These are phyloP conservation scores for Gasteruption jaculator DNA, from an alignment of 2,888 invertebrate genomes.

Conservation along the genomic window DNA sequence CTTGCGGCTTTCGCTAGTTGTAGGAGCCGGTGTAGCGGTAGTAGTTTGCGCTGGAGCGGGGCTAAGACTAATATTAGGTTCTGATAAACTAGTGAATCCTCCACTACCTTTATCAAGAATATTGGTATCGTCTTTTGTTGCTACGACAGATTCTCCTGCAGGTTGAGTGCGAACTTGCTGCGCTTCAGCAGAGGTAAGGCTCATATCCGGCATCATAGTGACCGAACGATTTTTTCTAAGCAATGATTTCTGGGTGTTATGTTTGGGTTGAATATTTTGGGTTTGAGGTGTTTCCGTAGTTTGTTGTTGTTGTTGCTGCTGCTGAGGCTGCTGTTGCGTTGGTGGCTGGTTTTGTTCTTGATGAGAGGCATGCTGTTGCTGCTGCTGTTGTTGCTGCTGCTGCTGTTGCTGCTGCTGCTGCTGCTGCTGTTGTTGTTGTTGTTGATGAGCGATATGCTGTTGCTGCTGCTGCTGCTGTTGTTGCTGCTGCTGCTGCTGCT, in stretches of 20 bases:
- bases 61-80: conserved; percentile 43
- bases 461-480: conserved; percentile 38
- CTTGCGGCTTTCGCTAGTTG: conserved; percentile 38
- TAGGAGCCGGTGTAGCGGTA: conserved; percentile 24
- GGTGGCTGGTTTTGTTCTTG: conserved; percentile 50
- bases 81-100: conserved; percentile 39
- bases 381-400: conserved; percentile 34
- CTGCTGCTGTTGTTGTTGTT: conserved; percentile 12
- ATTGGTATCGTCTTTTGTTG: conserved; percentile 54
- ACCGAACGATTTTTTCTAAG: conserved; percentile 56
- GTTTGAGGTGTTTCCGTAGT: conserved; percentile 38
- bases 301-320: conserved; percentile 39
- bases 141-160: conserved; percentile 40
- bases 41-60: conserved; percentile 30
- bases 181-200: conserved; percentile 58
- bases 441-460: conserved; percentile 32
- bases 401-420: conserved; percentile 37
- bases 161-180: conserved; percentile 55
- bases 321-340: conserved; percentile 47
- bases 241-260: conserved; percentile 53
- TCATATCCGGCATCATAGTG: conserved; percentile 53
- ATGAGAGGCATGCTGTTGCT: conserved; percentile 52
- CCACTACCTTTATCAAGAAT: conserved; percentile 53
- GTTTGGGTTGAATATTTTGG: conserved; percentile 43
- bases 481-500: conserved; percentile 38